Percentiles rank a stretch among this genome's conserved stretches.
Evolutionary conservation across 2,113 vertebrate species (phyloP).

Genomic region (Myotis davidii): DNA sequence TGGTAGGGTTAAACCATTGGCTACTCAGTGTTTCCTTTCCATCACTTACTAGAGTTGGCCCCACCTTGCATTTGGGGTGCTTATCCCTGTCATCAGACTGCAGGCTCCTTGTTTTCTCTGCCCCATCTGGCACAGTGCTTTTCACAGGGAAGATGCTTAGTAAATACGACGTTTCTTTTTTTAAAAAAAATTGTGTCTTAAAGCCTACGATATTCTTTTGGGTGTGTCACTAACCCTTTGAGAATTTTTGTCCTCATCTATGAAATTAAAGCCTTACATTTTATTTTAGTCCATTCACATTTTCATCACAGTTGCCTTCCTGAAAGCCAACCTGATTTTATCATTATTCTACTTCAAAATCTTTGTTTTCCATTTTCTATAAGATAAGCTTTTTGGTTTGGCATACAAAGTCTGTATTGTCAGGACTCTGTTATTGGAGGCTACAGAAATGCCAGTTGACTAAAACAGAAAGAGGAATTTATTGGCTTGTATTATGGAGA

Average conservation of each 20-base stretch:
- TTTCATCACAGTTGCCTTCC: background rate
- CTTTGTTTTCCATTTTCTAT: background rate
- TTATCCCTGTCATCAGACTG: background rate
- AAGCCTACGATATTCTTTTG: background rate
- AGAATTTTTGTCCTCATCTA: background rate
- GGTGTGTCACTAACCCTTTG: background rate
- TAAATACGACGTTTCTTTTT: constrained; percentile 9
- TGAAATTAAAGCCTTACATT: background rate
- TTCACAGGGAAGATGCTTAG: background rate
- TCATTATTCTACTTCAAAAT: constrained; percentile 11
- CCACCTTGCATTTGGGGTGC: background rate
- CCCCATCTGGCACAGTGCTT: background rate
- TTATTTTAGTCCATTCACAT: constrained; percentile 9
- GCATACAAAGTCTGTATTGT: background rate
- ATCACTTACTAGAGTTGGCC: background rate
- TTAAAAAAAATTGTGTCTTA: background rate
- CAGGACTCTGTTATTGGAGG: background rate
- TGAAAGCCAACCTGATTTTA: constrained; percentile 32
- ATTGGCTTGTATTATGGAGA: background rate
- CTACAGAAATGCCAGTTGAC: background rate
- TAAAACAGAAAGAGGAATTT: constrained; percentile 21
- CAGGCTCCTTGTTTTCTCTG: background rate
- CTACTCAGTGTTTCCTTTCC: background rate
- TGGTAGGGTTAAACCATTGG: background rate
- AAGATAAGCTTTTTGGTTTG: background rate